Conservation (phyloP, 92 coral and sea anemone genomes). For the Pocillopora grandis region DNA sequence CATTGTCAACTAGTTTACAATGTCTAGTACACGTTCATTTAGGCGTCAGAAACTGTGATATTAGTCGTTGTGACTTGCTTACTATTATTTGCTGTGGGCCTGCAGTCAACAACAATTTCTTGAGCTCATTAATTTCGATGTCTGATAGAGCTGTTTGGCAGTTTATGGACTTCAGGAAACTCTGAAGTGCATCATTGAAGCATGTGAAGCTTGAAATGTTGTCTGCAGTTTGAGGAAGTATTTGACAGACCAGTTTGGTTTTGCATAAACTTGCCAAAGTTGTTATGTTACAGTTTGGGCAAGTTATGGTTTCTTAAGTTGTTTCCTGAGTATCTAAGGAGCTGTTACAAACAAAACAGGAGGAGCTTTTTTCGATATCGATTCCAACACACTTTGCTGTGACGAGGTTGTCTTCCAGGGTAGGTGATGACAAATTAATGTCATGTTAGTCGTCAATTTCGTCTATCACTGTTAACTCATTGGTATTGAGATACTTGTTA, state of each 20-base stretch:
- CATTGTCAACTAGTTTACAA: not conserved
- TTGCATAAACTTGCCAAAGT: conserved; percentile 3
- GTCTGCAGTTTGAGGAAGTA: not conserved
- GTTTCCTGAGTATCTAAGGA: conserved; percentile 1
- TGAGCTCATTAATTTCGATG: conserved; percentile 43
- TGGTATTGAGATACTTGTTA: conserved; percentile 49
- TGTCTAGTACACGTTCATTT: not conserved
- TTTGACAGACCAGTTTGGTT: not conserved
- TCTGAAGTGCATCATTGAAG: too few relatives aligned
- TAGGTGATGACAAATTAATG: conserved; percentile 41
- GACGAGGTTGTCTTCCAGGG: conserved; percentile 36
- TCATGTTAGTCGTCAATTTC: conserved; percentile 64
- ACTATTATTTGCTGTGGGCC: conserved; percentile 26
- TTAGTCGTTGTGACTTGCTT: conserved; percentile 3
- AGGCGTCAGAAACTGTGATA: not conserved
- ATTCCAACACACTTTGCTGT: conserved; percentile 29
- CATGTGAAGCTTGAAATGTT: not conserved
- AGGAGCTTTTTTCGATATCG: conserved; percentile 22
- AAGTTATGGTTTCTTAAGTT: conserved; percentile 27
- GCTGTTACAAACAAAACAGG: conserved; percentile 31
- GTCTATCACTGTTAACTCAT: conserved; percentile 45
- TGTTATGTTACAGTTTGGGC: conserved; percentile 19
- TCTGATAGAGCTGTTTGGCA: conserved; percentile 16
- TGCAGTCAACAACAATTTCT: conserved; percentile 42
- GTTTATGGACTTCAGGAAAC: not conserved